Base-by-base conservation (phyloP, 1,140 invertebrate species). In the Anastatus disparis region DNA sequence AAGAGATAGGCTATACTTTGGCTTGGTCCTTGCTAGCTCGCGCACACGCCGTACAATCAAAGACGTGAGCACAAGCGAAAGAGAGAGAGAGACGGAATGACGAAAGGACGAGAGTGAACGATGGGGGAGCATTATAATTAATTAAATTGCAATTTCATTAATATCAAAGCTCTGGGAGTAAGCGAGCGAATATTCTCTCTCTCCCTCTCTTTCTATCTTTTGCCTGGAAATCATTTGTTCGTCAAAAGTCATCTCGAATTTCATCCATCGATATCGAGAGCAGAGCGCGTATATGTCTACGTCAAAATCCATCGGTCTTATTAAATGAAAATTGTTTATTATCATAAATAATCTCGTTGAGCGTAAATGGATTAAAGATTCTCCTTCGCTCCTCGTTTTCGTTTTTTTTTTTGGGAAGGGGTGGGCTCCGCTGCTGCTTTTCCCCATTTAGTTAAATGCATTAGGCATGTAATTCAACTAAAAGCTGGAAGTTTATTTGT, bases 91-190 rank as follows among this genome's bases (percentile, higher is more conserved):
- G 26, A 20, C 10, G 62, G 50, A 22, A 20, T 15, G 40, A 13
- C 52, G 26, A 4, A 10, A 2, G 17, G 42, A 20, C 29, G 24
- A 35, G 26, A 40, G 29, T 46, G 13, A 17, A 38, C 26, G 17
- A 48, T 42, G 58, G 58, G 56, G 59, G 40, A 64, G 52, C 27
- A 58, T 64, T 64, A 64, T 64, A 71, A 71, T 71, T 71, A 71
- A 71, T 71, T 71, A 71, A 71, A 71, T 58, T 64, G 69, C 69
- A 71, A 64, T 71, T 64, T 71, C 69, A 71, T 71, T 71, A 64
- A 71, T 71, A 71, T 71, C 50, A 64, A 64, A 64, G 59, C 67
- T 42, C 44, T 46, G n/a, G 35, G 38, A 53, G 40, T 9, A 20
- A 59, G 40, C n/a, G 38, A 27, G 24, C 4, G 15, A 1, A 2